phyloP scores from a whole-genome alignment of 1,140 invertebrate genomes.

The Neodiprion pinetum region DNA sequence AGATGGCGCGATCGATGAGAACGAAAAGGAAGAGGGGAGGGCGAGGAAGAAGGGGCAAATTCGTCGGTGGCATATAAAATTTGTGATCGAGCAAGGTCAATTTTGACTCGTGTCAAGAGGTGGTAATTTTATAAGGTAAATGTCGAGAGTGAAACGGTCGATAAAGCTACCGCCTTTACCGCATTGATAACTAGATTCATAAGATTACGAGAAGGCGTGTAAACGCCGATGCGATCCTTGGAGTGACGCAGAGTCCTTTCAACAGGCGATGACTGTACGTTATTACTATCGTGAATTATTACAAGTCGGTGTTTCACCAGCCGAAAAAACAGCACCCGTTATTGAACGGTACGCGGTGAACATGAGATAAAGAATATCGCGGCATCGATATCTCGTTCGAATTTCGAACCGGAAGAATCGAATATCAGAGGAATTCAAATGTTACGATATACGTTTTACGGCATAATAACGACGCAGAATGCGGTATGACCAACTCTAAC shows the following conservation, averaged over 20 bases:
- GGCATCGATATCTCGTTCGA: slow-evolving; percentile 3
- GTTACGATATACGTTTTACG: slow-evolving; percentile 6
- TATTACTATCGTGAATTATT: too few species aligned
- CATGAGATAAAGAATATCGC: not conserved
- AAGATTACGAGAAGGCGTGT: not conserved
- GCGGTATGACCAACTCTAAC: not conserved
- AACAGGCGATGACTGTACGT: too few species aligned
- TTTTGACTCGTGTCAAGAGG: slow-evolving; percentile 2
- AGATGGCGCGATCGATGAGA: not conserved
- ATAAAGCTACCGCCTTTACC: not conserved
- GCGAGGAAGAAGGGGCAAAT: not conserved
- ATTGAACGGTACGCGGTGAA: too few species aligned
- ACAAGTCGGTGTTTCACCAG: too few species aligned
- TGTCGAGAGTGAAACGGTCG: not conserved
- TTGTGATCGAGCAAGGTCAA: not conserved
- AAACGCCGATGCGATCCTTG: too few species aligned
- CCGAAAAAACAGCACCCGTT: too few species aligned
- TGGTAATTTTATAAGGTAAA: not conserved
- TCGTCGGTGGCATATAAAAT: not conserved
- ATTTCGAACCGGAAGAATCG: slow-evolving; percentile 15
- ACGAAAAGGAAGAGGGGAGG: not conserved
- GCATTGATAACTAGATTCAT: not conserved
- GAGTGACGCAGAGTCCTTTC: too few species aligned
- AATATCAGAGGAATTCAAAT: slow-evolving; percentile 19
- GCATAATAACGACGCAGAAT: slow-evolving; percentile 24